These are phyloP conservation scores for Episyrphus balteatus DNA, from an alignment of 1,140 invertebrate species.

Conservation along the genomic window DNA sequence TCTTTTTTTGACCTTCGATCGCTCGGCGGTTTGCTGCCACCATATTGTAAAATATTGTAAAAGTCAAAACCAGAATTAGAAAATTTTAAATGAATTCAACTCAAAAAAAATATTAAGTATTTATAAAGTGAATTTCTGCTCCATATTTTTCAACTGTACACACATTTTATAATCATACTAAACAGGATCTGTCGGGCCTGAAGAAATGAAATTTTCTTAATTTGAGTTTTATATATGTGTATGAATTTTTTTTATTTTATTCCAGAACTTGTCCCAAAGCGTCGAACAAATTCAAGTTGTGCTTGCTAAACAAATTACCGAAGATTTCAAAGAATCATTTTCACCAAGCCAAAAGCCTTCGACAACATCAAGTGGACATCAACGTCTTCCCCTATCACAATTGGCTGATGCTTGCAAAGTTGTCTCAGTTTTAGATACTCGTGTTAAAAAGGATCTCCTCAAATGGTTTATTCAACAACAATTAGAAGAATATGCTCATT, in stretches of 20 bases:
- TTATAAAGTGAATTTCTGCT: no score
- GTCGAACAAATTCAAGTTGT: constrained; percentile 76
- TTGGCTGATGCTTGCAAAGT: constrained; percentile 88
- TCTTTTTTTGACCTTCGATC: no score
- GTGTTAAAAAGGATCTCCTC: constrained; percentile 79
- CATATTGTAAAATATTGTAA: no score
- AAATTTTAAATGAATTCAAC: no score
- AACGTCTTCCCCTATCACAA: constrained; percentile 42
- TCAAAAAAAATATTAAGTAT: no score
- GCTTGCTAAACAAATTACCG: constrained; percentile 79
- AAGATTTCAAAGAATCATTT: constrained; percentile 92
- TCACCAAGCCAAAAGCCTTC: constrained; percentile 36
- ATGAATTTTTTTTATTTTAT: constrained; percentile 10
- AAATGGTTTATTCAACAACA: constrained; percentile 84
- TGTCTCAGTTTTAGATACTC: constrained; percentile 80
- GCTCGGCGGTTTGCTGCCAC: no score
- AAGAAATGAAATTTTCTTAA: no score
- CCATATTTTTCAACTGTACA: no score
- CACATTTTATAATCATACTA: no score
- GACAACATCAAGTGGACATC: constrained; percentile 2
- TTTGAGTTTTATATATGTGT: no score
- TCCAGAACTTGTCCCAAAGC: constrained; percentile 48
- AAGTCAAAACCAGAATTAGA: no score
- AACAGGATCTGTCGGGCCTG: no score
- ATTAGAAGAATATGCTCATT: constrained; percentile 82